A percentile compares a stretch with the other conserved stretches of the same genome.
phyloP scores from a whole-genome alignment of 1,140 invertebrate species.

The Penaeus chinensis region DNA sequence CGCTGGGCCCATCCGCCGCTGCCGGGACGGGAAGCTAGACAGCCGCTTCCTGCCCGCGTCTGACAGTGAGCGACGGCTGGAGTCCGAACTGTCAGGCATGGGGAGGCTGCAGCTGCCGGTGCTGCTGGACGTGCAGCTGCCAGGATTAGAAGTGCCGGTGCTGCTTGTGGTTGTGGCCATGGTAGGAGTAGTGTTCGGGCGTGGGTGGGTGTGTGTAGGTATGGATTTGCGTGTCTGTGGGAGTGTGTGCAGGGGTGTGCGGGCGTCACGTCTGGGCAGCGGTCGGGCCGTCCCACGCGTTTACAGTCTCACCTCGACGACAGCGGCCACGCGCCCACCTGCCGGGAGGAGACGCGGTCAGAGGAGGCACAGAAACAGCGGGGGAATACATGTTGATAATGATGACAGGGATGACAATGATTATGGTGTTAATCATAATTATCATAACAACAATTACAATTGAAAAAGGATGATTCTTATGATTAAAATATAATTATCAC shows the following conservation, averaged over 20 bases:
- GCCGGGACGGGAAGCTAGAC: conserved; percentile 65
- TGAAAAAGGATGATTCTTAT: not conserved
- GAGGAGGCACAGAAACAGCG: not conserved
- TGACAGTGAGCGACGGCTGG: conserved; percentile 50
- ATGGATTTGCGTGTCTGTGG: conserved; percentile 23
- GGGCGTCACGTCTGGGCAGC: conserved; percentile 62
- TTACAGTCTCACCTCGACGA: conserved; percentile 57
- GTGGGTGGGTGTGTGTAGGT: conserved; percentile 33
- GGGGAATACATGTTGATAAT: not conserved
- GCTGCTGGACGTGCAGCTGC: conserved; percentile 42
- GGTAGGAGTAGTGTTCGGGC: conserved; percentile 38
- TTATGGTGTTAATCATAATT: not conserved
- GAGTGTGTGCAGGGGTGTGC: conserved; percentile 43
- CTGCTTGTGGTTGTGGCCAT: conserved; percentile 50
- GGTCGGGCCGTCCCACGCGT: conserved; percentile 59
- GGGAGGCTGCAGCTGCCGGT: conserved; percentile 48
- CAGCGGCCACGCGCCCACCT: conserved; percentile 37
- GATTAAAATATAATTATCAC: not conserved
- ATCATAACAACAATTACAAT: not conserved
- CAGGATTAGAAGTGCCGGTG: conserved; percentile 36
- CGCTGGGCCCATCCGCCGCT: conserved; percentile 82
- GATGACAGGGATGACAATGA: not conserved
- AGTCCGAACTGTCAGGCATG: conserved; percentile 37
- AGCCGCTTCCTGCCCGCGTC: conserved; percentile 62
- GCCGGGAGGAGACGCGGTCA: conserved; percentile 32